phyloP scores from a whole-genome alignment of 2,113 vertebrate species.

The Lethenteron reissneri region DNA sequence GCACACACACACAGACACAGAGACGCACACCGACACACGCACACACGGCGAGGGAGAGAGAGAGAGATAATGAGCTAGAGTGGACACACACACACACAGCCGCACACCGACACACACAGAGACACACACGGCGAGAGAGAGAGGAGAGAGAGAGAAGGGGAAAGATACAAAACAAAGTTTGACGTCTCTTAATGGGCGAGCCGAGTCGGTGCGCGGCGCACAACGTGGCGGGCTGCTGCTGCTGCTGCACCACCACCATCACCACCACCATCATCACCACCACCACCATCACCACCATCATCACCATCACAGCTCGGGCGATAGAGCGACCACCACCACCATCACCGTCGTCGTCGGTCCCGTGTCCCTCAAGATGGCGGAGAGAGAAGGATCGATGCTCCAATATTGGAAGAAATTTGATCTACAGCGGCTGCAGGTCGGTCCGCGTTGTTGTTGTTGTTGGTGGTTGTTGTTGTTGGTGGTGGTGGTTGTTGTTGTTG shows the following conservation, averaged over 20 bases:
- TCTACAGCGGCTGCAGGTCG: constrained; percentile 83
- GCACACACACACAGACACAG: neutral
- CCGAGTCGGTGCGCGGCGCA: too few relatives aligned
- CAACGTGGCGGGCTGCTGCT: neutral
- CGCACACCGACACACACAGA: neutral
- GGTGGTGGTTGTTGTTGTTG: too few relatives aligned
- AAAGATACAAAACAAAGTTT: too few relatives aligned
- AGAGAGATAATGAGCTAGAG: neutral
- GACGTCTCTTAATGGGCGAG: too few relatives aligned
- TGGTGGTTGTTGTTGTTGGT: too few relatives aligned
- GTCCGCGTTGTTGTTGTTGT: constrained; percentile 10
- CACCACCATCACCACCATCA: neutral
- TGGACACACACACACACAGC: neutral
- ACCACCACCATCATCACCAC: neutral
- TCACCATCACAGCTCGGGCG: neutral
- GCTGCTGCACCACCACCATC: neutral
- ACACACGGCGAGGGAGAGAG: neutral
- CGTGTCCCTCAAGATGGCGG: constrained; percentile 93
- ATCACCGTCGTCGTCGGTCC: constrained; percentile 30
- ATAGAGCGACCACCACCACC: constrained; percentile 11
- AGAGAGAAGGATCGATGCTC: constrained; percentile 91
- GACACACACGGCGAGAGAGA: neutral
- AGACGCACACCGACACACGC: neutral
- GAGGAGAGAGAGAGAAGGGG: neutral
- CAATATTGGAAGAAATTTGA: constrained; percentile 86